Evolutionary conservation across 2,888 invertebrate species (phyloP).

Genomic region (Periphyllus acericola): DNA sequence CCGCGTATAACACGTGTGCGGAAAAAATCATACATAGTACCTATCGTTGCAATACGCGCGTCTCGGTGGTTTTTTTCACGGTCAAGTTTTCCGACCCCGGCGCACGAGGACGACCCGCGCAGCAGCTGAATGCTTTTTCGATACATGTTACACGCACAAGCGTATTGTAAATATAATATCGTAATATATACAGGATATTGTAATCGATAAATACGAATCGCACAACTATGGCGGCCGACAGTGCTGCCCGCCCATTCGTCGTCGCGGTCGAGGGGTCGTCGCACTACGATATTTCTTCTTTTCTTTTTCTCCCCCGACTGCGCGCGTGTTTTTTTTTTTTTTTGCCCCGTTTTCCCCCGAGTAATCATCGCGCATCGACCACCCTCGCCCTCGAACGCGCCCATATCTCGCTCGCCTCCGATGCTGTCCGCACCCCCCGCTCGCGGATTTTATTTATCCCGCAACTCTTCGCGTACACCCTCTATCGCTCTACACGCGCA

Average conservation of each 20-base stretch:
- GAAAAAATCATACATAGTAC: too few species aligned
- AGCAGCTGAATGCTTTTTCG: too few species aligned
- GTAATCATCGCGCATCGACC: too few species aligned
- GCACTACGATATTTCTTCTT: background rate
- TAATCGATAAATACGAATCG: slow-evolving; percentile 53
- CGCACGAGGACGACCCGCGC: too few species aligned
- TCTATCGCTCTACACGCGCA: background rate
- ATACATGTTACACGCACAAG: too few species aligned
- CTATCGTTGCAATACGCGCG: too few species aligned
- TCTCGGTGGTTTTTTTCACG: too few species aligned
- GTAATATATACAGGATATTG: background rate
- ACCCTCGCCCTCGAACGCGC: too few species aligned
- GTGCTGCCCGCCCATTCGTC: slow-evolving; percentile 49
- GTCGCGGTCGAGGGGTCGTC: background rate
- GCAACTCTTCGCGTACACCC: background rate
- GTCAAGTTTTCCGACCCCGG: too few species aligned
- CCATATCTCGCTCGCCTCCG: background rate
- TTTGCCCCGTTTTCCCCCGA: too few species aligned
- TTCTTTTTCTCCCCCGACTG: slow-evolving; percentile 26
- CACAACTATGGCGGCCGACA: slow-evolving; percentile 26
- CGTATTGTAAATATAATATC: background rate
- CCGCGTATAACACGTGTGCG: too few species aligned
- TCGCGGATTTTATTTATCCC: background rate
- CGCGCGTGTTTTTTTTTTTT: background rate
- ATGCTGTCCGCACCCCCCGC: background rate